Conservation (phyloP, 2,797 vertebrate species). For the Fistularia tabacaria region DNA sequence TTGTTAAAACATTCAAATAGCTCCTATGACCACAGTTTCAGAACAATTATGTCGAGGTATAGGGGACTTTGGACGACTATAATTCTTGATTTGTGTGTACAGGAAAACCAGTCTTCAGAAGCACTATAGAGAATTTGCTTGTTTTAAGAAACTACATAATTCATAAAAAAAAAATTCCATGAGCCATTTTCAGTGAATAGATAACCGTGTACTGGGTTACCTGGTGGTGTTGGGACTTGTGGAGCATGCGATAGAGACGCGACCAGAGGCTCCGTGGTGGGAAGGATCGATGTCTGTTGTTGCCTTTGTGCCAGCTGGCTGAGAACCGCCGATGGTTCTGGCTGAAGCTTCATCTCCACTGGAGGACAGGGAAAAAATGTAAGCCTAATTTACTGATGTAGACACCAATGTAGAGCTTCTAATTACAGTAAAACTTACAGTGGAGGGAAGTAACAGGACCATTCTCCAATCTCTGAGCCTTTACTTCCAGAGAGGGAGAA, state of each 20-base stretch:
- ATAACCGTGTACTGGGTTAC: slow-evolving; percentile 21
- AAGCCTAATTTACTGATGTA: not conserved
- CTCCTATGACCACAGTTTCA: no score
- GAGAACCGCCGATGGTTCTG: slow-evolving; percentile 92
- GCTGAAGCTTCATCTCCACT: slow-evolving; percentile 91
- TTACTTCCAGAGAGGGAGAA: slow-evolving; percentile 78
- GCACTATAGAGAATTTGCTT: no score
- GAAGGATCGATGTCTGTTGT: slow-evolving; percentile 58
- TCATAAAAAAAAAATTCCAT: not conserved
- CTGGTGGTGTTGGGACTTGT: slow-evolving; percentile 75
- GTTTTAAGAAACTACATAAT: no score
- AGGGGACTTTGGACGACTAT: no score
- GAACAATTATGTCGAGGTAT: no score
- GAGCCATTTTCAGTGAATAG: no score
- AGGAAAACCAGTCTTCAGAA: no score
- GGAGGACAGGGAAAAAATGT: not conserved
- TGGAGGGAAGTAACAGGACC: slow-evolving; percentile 52
- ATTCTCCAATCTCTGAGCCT: slow-evolving; percentile 74
- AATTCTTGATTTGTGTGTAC: no score
- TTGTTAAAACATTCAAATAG: no score
- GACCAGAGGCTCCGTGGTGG: slow-evolving; percentile 67
- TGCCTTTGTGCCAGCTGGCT: slow-evolving; percentile 90
- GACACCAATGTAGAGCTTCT: no score
- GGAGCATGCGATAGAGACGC: slow-evolving; percentile 70
- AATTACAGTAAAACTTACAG: slow-evolving; percentile 53